phyloP scores from a whole-genome alignment of 2,797 vertebrate species.

The Poeciliopsis turneri region DNA sequence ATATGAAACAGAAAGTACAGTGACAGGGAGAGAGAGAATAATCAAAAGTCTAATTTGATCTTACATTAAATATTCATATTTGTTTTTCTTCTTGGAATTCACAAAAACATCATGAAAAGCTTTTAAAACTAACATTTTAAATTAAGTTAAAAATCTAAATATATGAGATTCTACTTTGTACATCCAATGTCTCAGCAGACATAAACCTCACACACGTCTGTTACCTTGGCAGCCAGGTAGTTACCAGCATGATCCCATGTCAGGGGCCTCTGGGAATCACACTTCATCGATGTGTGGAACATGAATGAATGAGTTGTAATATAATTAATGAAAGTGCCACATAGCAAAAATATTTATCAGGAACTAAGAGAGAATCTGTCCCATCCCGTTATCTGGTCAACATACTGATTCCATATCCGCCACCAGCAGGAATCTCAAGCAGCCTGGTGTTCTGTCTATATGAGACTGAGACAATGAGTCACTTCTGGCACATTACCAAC shows the following conservation, averaged over 20 bases:
- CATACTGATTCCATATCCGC: conserved; percentile 54
- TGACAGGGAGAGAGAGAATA: too few relatives aligned
- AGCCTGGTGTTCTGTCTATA: conserved; percentile 75
- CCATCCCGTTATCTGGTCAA: conserved; percentile 31
- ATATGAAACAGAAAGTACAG: too few relatives aligned
- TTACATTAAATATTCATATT: too few relatives aligned
- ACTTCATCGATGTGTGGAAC: background rate
- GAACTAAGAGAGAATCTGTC: background rate
- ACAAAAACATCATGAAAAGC: too few relatives aligned
- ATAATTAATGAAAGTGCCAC: background rate
- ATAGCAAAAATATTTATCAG: conserved; percentile 7
- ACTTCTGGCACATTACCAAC: conserved; percentile 71
- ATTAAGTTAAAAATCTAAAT: too few relatives aligned
- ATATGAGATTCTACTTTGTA: too few relatives aligned
- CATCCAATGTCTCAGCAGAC: too few relatives aligned
- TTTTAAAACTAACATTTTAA: too few relatives aligned
- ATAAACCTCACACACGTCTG: background rate
- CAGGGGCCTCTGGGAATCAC: background rate
- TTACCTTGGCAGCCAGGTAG: background rate
- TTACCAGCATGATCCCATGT: background rate
- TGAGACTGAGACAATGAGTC: conserved; percentile 78
- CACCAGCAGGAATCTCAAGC: conserved; percentile 90
- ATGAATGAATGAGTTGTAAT: background rate
- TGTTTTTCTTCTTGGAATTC: too few relatives aligned
- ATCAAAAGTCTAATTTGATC: too few relatives aligned